A percentile compares a stretch with the other conserved stretches of the same genome.
Conservation (phyloP, 2,888 invertebrate genomes). For the Cremastobaeus sp. region DNA sequence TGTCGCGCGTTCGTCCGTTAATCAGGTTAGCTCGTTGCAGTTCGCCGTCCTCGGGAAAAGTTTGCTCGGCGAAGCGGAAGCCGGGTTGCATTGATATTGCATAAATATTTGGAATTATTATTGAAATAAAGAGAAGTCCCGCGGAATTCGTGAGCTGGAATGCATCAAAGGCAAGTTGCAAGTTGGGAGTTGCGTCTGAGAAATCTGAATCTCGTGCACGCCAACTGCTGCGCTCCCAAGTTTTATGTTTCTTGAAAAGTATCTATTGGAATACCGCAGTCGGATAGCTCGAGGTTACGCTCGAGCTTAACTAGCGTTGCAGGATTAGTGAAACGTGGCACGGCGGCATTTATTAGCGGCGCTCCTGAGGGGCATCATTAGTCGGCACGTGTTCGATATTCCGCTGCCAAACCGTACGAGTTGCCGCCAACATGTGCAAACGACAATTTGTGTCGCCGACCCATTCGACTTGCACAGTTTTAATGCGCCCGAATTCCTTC, state of each 20-base stretch:
- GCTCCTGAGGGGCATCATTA: constrained; percentile 62
- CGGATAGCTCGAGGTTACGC: constrained; percentile 40
- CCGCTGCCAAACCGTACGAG: constrained; percentile 45
- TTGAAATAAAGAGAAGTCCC: constrained; percentile 30
- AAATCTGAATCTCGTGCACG: not conserved
- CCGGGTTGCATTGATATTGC: constrained; percentile 1
- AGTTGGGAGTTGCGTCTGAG: constrained; percentile 23
- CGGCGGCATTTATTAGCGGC: constrained; percentile 48
- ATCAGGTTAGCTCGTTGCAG: constrained; percentile 40
- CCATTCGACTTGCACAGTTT: constrained; percentile 29
- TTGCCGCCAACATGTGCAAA: constrained; percentile 50
- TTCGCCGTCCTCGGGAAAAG: constrained; percentile 26
- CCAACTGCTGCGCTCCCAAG: not conserved
- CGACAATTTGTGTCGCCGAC: constrained; percentile 52
- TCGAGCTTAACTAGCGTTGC: constrained; percentile 25
- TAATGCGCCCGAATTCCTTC: constrained; percentile 8
- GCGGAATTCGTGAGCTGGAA: constrained; percentile 26
- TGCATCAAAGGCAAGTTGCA: constrained; percentile 6
- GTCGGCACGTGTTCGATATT: constrained; percentile 60
- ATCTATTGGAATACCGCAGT: constrained; percentile 42
- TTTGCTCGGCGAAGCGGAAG: no score
- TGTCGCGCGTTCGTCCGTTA: constrained; percentile 43
- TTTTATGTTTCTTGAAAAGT: constrained; percentile 15
- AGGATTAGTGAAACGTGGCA: constrained; percentile 57
- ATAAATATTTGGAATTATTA: constrained; percentile 24